Base-by-base conservation (phyloP, 2,797 vertebrate species). In the Rhinophrynus dorsalis region DNA sequence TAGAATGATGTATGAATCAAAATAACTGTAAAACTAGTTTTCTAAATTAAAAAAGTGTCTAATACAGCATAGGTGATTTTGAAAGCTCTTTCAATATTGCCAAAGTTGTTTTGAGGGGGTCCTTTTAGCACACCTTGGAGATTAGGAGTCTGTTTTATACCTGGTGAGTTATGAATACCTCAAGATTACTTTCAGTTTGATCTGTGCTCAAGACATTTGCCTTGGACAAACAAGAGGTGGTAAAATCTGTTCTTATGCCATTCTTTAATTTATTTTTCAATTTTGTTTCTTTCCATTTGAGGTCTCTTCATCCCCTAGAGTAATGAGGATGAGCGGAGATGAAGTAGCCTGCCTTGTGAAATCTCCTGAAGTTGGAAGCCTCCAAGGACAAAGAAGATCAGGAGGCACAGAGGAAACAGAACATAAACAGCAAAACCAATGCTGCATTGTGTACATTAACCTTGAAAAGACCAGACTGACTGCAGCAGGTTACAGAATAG, bases 221-320 rank as follows among this genome's bases (percentile, higher is more conserved):
- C 33, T n/a, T 10, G 11, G 37, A 18, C 6, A 55, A 29, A 17
- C 18, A 24, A 18, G 52, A 50, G 44, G 38, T 17, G 20, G 44
- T 51, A 42, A 47, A 52, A 51, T 60, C 56, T 52, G 45, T 52
- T 60, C 18, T 42, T 6, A 13, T 17, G 18, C 12, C 9, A 52
- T 50, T 29, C 10, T 68, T 60, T 51, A 42, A 60, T 52, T 68
- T 68, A 42, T 60, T 60, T 60, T 60, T 48, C 56, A 60, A 60
- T 68, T 44, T 68, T 35, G 37, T 68, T 68, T 35, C 24, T 68
- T 68, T 68, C 67, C 67, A 61, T 33, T 68, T 50, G 45, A 68
- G 67, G 56, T 52, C 56, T 52, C 17, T 68, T 56, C 45, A 51
- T 68, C 60, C 66, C 45, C 66, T n/a, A 29, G 66, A 68, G 66